Percentiles rank a stretch among this genome's conserved stretches.
phyloP scores from a whole-genome alignment of 23 tunicate species.

The Trididemnum nubilum region DNA sequence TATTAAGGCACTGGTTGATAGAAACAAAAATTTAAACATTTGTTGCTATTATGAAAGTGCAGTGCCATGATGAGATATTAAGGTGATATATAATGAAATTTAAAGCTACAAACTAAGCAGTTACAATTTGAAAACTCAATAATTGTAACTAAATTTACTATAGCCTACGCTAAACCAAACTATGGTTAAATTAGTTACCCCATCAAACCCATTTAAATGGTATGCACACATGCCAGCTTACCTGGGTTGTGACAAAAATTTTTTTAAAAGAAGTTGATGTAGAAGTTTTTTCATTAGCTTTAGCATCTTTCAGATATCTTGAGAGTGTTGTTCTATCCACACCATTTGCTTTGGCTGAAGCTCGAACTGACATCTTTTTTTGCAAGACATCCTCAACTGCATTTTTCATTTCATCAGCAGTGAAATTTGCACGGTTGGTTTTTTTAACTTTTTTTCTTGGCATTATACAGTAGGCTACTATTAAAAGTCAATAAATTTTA shows the following conservation, averaged over 20 bases:
- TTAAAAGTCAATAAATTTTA: no score
- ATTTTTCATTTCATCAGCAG: slow-evolving; percentile 8
- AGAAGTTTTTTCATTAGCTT: background rate
- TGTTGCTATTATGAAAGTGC: background rate
- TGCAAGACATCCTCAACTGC: slow-evolving; percentile 17
- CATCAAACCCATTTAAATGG: background rate
- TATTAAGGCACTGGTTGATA: no score
- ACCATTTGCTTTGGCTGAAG: background rate
- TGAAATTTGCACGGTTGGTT: slow-evolving; percentile 13
- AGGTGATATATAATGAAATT: background rate
- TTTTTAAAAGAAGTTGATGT: background rate
- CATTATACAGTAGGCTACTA: no score
- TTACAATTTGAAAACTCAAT: background rate
- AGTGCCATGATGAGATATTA: background rate
- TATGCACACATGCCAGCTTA: background rate
- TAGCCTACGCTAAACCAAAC: no score
- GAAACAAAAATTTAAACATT: background rate
- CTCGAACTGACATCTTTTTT: background rate
- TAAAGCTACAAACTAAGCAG: background rate
- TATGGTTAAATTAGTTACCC: background rate
- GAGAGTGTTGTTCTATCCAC: background rate
- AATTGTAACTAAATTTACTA: background rate
- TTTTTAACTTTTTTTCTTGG: background rate
- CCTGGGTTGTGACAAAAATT: slow-evolving; percentile 18
- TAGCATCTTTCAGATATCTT: slow-evolving; percentile 2